phyloP scores from a whole-genome alignment of 1,140 invertebrate species.

The Paraescarpia echinospica region DNA sequence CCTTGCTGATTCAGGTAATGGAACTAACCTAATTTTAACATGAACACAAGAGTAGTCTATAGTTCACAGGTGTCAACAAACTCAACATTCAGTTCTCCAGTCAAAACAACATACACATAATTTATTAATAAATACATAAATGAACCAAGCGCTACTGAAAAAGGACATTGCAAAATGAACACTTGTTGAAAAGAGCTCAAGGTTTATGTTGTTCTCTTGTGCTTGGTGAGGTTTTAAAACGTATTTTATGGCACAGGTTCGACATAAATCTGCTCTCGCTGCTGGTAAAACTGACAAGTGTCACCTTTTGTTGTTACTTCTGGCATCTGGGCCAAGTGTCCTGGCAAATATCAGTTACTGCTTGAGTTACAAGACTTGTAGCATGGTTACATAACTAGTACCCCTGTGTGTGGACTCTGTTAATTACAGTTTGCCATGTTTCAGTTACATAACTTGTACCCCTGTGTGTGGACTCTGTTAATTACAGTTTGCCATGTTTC shows the following conservation, averaged over 20 bases:
- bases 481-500: background rate
- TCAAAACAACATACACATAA: too few species aligned
- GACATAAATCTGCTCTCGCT: background rate
- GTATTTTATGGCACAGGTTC: background rate
- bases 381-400: background rate
- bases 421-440: background rate
- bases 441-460: too few species aligned
- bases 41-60: background rate
- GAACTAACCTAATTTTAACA: too few species aligned
- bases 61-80: too few species aligned
- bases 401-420: too few species aligned
- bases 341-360: background rate
- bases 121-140: too few species aligned
- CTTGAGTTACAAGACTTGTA: background rate
- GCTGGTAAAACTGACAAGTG: too few species aligned
- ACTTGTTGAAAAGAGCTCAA: background rate
- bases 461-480: too few species aligned
- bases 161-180: background rate
- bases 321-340: background rate
- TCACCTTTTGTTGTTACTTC: background rate
- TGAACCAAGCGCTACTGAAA: background rate
- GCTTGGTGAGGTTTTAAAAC: background rate
- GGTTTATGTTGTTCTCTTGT: too few species aligned
- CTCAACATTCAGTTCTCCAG: background rate
- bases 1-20: too few species aligned